These are phyloP conservation scores for Lepilemur septentrionalis DNA, from an alignment of 2,797 vertebrate genomes.

Conservation along the genomic window DNA sequence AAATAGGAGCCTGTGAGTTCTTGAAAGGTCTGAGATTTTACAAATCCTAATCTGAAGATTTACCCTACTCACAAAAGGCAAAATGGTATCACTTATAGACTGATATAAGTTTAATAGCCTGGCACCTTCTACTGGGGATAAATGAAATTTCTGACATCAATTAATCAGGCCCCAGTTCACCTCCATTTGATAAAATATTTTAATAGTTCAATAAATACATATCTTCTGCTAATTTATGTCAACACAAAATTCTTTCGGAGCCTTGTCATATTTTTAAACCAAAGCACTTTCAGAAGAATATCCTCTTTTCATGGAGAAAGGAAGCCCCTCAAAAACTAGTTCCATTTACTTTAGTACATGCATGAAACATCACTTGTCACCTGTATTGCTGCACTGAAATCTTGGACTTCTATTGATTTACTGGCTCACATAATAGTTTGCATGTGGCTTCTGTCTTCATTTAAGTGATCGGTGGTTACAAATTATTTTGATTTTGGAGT, in stretches of 20 bases:
- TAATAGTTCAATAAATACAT: not conserved
- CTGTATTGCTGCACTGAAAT: too few species aligned
- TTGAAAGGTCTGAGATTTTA: not conserved
- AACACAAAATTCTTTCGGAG: not conserved
- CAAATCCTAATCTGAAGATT: not conserved
- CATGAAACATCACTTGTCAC: not conserved
- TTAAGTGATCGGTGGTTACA: conserved; percentile 29
- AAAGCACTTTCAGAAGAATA: not conserved
- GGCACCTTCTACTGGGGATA: not conserved
- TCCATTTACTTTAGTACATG: conserved; percentile 20
- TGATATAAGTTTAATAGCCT: not conserved
- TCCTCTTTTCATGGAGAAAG: not conserved
- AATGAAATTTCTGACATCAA: not conserved
- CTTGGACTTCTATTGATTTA: not conserved
- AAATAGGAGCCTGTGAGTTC: not conserved
- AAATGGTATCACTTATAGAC: not conserved
- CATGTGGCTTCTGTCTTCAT: not conserved
- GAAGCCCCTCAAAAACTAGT: not conserved
- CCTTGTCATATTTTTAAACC: not conserved
- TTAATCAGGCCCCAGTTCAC: not conserved
- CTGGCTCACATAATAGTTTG: not conserved
- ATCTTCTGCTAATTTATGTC: not conserved
- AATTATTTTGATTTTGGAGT: conserved; percentile 55
- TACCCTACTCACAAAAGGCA: not conserved
- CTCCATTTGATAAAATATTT: not conserved